Evolutionary conservation across 2,113 vertebrate species (phyloP).

Genomic region (Lagenorhynchus albirostris): DNA sequence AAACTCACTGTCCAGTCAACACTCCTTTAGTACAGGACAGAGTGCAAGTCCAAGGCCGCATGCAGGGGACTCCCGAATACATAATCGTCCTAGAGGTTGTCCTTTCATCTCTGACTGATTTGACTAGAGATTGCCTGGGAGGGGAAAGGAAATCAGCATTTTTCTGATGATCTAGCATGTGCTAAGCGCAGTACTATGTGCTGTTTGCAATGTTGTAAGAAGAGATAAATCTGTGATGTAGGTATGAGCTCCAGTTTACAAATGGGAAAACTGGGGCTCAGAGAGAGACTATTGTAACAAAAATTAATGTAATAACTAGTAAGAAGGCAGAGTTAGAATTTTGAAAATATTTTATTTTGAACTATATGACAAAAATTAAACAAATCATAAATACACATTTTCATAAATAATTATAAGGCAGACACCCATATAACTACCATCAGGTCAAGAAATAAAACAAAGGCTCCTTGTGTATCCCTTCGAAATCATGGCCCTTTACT

Average conservation of each 20-base stretch:
- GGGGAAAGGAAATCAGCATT: not conserved
- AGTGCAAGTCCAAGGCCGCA: not conserved
- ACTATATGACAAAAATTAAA: not conserved
- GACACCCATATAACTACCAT: not conserved
- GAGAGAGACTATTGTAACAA: not conserved
- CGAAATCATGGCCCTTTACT: not conserved
- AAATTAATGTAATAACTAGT: not conserved
- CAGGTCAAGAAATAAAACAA: not conserved
- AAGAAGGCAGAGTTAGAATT: not conserved
- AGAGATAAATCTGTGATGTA: not conserved
- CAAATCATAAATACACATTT: not conserved
- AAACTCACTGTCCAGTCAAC: not conserved
- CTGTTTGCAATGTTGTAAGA: not conserved
- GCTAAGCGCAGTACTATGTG: not conserved
- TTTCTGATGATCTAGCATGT: not conserved
- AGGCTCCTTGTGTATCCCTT: not conserved
- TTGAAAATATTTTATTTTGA: not conserved
- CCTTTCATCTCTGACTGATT: not conserved
- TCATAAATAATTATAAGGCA: conserved; percentile 6
- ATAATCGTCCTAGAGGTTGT: rapidly evolving
- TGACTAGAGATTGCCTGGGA: not conserved
- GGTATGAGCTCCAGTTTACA: not conserved
- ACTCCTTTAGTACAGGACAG: not conserved
- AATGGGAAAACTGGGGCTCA: not conserved
- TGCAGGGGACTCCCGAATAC: not conserved